Percentiles rank a stretch among this genome's conserved stretches.
Evolutionary conservation across 2,888 invertebrate genomes (phyloP).

Genomic region (Neoaliturus tenellus): DNA sequence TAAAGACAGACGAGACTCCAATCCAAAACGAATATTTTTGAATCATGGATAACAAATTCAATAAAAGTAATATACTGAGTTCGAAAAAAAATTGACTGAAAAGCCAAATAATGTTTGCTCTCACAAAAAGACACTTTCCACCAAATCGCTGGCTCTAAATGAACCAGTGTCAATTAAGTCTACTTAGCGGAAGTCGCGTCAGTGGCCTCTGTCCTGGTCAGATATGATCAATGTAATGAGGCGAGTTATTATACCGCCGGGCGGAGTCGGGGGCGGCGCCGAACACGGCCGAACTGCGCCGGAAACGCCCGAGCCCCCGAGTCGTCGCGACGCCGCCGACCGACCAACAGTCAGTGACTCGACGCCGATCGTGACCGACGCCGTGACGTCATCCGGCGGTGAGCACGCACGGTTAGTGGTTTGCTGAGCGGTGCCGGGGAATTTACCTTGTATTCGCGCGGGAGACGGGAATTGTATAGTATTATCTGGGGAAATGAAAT

Average conservation of each 20-base stretch:
- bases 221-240: constrained; percentile 51
- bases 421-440: not conserved
- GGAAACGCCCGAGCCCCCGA: constrained; percentile 14
- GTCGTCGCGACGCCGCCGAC: constrained; percentile 40
- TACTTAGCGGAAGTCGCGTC: not conserved
- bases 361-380: not conserved
- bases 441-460: too few relatives aligned
- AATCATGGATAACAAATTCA: too few relatives aligned
- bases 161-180: not conserved
- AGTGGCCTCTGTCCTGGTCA: not conserved
- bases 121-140: too few relatives aligned
- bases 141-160: too few relatives aligned
- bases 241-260: constrained; percentile 5
- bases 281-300: not conserved
- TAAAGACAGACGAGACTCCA: too few relatives aligned
- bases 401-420: not conserved
- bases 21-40: too few relatives aligned
- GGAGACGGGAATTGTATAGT: not conserved
- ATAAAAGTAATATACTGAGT: too few relatives aligned
- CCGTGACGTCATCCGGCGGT: not conserved
- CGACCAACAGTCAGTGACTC: constrained; percentile 41
- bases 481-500: not conserved
- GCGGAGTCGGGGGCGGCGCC: not conserved
- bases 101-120: too few relatives aligned
- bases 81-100: too few relatives aligned